Evolutionary conservation across 2,888 invertebrate genomes (phyloP), one percentile per base, ranked within the genome.

Genomic region (Geotrupes spiniger): DNA sequence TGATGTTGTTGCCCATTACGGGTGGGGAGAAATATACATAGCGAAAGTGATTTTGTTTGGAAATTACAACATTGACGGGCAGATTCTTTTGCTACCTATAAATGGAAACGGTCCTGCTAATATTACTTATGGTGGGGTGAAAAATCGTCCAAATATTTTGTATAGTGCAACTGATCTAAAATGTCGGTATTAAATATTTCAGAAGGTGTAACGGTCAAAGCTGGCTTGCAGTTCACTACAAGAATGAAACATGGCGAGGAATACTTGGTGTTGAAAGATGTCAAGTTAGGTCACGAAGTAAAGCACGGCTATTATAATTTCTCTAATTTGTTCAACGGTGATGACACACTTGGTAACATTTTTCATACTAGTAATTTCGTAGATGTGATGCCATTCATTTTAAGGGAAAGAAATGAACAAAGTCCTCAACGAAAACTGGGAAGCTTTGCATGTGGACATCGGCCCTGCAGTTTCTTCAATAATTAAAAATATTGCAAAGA

Each of bases 361-460:
- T 21, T 4, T 21, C 26, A 2, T 33, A 5, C 2, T 29, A 3
- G 3, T 4, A 4, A 21, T 21, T 10, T 26, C n/a, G n/a, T n/a
- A n/a, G n/a, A n/a, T n/a, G n/a, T n/a, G n/a, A n/a, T n/a, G n/a
- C 12, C 6, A 21, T 21, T 21, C 6, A 21, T 21, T 66, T 66
- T 44, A 52, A 73, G 74, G 72, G 28, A 64, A 65, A 4, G 65
- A 70, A 50, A 73, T 73, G 68, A 74, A 74, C 46, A 55, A 61
- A 40, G 66, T 75, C 40, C 55, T 75, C 31, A 72, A 75, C 53
- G 74, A 74, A 31, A 73, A 74, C 51, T 72, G 72, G 66, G 51
- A 56, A 46, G 72, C 71, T 40, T 64, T 75, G 1, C 53, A 71
- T 27, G 64, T 64, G 17, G 73, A 72, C 28, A 49, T 74, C 11